Evolutionary conservation across 2,113 vertebrate species (phyloP).

Genomic region (Alaudala cheleensis): DNA sequence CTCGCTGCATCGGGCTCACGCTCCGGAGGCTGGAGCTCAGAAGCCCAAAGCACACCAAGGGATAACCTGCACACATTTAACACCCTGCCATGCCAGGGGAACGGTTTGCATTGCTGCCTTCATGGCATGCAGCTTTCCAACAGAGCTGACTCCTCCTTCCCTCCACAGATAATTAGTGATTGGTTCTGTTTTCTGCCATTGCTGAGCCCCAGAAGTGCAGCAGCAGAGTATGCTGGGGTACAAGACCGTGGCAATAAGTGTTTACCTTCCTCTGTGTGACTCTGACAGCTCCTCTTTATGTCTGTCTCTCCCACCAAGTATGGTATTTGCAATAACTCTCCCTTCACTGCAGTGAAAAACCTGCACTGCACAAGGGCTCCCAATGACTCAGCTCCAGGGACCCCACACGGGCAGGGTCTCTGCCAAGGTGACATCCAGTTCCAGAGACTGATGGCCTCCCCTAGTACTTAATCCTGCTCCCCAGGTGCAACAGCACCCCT

Average conservation of each 20-base stretch:
- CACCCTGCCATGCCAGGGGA: background rate
- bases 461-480: background rate
- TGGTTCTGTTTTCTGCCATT: background rate
- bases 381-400: background rate
- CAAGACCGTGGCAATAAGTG: accelerated
- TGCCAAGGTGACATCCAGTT: background rate
- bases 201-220: background rate
- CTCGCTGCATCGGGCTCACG: accelerated
- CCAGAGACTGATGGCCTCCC: background rate
- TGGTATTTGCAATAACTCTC: accelerated
- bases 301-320: background rate
- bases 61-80: background rate
- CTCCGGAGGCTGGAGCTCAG: background rate
- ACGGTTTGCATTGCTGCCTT: background rate
- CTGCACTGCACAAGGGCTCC: background rate
- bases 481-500: background rate
- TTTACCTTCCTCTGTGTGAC: background rate
- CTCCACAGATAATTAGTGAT: background rate
- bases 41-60: background rate
- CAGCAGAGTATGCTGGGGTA: background rate
- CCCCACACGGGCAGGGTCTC: background rate
- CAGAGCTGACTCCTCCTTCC: background rate
- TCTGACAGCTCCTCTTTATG: background rate
- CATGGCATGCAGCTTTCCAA: background rate
- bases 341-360: background rate